Evolutionary conservation across 2,113 vertebrate genomes (phyloP).

Genomic region (Triplophysa rosa): DNA sequence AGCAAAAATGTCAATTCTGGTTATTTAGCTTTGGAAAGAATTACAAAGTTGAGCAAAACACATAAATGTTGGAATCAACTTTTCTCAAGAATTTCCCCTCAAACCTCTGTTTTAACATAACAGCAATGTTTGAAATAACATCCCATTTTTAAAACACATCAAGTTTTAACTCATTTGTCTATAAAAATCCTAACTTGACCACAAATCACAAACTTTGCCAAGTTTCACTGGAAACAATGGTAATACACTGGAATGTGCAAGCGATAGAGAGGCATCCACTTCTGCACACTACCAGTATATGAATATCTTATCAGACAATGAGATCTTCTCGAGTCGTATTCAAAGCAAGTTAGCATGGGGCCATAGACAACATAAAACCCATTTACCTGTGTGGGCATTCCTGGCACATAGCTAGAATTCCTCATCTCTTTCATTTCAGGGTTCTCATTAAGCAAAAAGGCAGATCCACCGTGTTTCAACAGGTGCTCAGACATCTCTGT

Average conservation of each 20-base stretch:
- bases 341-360: conserved; percentile 41
- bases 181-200: background rate
- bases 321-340: conserved; percentile 42
- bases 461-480: conserved; percentile 62
- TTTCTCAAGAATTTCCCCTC: conserved; percentile 33
- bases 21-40: conserved; percentile 53
- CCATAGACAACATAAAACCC: conserved; percentile 60
- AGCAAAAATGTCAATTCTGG: conserved; percentile 40
- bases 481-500: conserved; percentile 51
- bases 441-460: conserved; percentile 60
- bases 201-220: background rate
- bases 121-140: background rate
- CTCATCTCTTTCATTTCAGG: conserved; percentile 57
- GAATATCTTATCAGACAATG: conserved; percentile 42
- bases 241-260: background rate
- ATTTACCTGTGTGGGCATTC: conserved; percentile 71
- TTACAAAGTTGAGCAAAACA: conserved; percentile 29
- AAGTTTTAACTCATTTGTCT: no score
- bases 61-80: conserved; percentile 35
- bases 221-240: background rate
- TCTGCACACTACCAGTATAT: conserved; percentile 30
- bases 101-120: background rate
- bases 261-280: background rate
- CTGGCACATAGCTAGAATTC: conserved; percentile 66
- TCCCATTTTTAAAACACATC: background rate